These are phyloP conservation scores for Catharus minimus DNA, from an alignment of 2,113 vertebrate genomes.

Conservation along the genomic window DNA sequence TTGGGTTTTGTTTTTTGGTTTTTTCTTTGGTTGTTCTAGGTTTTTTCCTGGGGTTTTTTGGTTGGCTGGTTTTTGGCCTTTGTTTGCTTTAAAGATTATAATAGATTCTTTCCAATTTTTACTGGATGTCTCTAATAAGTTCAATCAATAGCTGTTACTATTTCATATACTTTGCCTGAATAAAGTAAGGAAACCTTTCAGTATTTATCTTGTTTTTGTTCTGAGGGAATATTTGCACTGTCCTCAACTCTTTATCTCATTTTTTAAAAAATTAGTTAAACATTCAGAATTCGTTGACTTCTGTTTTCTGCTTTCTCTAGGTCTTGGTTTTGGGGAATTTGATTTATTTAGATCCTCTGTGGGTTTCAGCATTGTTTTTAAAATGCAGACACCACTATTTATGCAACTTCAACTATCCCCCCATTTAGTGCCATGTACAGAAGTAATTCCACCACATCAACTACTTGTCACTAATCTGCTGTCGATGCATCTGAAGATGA, in stretches of 20 bases:
- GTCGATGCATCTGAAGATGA: background rate
- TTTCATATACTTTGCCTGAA: background rate
- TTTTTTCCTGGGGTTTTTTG: background rate
- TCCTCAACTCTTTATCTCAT: background rate
- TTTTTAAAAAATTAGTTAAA: background rate
- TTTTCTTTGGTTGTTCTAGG: background rate
- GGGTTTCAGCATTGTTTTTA: background rate
- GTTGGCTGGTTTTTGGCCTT: background rate
- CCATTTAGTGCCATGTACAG: background rate
- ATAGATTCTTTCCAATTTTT: background rate
- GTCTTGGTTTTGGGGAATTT: rapidly evolving
- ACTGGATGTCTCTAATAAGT: background rate
- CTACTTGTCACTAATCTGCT: background rate
- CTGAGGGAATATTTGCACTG: background rate
- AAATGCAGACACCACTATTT: background rate
- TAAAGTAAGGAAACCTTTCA: background rate
- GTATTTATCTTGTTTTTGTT: background rate
- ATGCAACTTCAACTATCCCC: background rate
- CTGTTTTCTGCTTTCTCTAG: background rate
- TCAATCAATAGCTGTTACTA: background rate
- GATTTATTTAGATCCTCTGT: background rate
- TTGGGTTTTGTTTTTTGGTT: background rate
- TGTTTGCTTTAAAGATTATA: background rate
- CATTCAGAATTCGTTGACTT: background rate
- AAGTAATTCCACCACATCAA: background rate